Evolutionary conservation across 2,113 vertebrate genomes (phyloP).

Genomic region (Elephas maximus): DNA sequence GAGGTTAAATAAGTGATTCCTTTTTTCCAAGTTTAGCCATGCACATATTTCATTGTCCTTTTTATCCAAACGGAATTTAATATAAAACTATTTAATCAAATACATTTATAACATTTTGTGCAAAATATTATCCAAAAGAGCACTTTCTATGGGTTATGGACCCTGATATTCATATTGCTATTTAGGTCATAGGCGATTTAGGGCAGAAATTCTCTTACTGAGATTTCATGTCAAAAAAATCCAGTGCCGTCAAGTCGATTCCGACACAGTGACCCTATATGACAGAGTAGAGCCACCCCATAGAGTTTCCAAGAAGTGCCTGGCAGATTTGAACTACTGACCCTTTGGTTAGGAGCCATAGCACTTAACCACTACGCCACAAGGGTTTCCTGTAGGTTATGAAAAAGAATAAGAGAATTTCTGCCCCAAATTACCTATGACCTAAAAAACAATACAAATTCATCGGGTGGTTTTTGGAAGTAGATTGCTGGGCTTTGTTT

Average conservation of each 20-base stretch:
- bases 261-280: no score
- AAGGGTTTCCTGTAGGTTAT: neutral
- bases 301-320: no score
- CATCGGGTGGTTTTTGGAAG: neutral
- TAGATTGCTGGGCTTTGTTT: neutral
- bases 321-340: no score
- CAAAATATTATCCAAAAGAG: neutral
- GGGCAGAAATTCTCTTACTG: neutral
- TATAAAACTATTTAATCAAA: conserved; percentile 12
- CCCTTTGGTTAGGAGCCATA: no score
- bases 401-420: neutral
- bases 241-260: no score
- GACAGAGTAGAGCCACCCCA: no score
- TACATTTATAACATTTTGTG: neutral
- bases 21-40: neutral
- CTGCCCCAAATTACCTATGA: neutral
- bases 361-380: no score
- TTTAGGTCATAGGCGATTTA: neutral
- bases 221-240: neutral
- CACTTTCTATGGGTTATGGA: neutral
- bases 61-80: neutral
- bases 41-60: neutral
- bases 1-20: neutral
- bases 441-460: neutral
- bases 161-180: neutral